phyloP scores from a whole-genome alignment of 2,888 invertebrate genomes.

The Sminthurides aquaticus region DNA sequence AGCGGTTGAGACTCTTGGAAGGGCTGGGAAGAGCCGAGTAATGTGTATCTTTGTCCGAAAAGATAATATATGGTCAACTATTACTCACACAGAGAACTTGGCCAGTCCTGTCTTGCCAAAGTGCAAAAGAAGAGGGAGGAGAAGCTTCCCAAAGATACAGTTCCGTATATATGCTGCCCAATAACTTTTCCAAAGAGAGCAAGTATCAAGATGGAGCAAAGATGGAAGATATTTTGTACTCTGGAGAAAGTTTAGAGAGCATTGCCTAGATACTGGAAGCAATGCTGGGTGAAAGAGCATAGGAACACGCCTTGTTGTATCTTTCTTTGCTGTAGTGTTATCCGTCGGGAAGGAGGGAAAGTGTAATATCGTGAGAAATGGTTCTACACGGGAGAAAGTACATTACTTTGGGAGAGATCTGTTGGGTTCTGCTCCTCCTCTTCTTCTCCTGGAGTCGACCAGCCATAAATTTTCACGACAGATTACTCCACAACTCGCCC shows the following conservation, averaged over 20 bases:
- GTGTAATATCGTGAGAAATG: conserved; percentile 36
- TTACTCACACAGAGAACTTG: conserved; percentile 21
- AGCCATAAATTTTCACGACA: conserved; percentile 38
- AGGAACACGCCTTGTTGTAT: not conserved
- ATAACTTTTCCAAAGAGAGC: too few species aligned
- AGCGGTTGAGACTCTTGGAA: not conserved
- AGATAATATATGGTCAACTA: conserved; percentile 22
- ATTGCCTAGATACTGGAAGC: too few species aligned
- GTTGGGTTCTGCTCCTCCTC: not conserved
- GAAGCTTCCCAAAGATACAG: too few species aligned
- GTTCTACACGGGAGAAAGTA: conserved; percentile 5
- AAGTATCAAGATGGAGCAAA: too few species aligned
- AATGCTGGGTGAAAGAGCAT: not conserved
- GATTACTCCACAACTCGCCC: conserved; percentile 32
- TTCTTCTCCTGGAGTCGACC: conserved; percentile 9
- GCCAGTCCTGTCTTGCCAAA: too few species aligned
- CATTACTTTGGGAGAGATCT: not conserved
- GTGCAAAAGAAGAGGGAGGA: too few species aligned
- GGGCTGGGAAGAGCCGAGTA: not conserved
- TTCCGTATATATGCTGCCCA: too few species aligned
- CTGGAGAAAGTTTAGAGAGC: too few species aligned
- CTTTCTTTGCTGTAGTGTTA: not conserved
- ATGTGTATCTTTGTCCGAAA: not conserved
- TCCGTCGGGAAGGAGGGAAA: conserved; percentile 3
- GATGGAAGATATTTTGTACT: too few species aligned